Base-by-base conservation (phyloP, 2,888 invertebrate species). In the Tetranychus piercei region DNA sequence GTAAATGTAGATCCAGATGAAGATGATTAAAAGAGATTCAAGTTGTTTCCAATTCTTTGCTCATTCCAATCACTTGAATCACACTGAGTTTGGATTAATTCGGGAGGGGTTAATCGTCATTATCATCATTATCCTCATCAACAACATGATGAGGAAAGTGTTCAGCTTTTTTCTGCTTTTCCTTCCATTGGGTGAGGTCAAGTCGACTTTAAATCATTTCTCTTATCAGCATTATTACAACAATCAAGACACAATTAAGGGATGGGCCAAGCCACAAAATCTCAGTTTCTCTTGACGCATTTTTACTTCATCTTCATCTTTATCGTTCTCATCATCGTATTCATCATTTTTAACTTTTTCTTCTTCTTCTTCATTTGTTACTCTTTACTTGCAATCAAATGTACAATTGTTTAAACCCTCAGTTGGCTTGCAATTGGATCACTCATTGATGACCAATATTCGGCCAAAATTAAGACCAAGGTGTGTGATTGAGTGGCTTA, bases 81-180 rank as follows among this genome's bases (percentile, higher is more conserved):
- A 55, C 9, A 55, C 55, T 55, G 55, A 55, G 15, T 15, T 9
- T 15, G 55, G 15, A 55, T 15, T 55, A 55, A 55, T 55, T 55
- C 55, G 55, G 55, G 55, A 55, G 55, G 55, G 55, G 55, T 55
- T 55, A 55, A 55, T 55, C 55, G 7, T 55, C 55, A 55, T 55
- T 7, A 55, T 55, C 55, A 55, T 55, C 55, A 55, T 55, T 7
- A 55, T 55, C 55, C 5, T 55, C 55, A 55, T 55, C 55, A n/a
- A n/a, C n/a, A n/a, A n/a, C n/a, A n/a, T n/a, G n/a, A 55, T 55
- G 55, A 55, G 55, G 55, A 55, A 55, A 55, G 55, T 55, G 55
- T 15, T 55, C 9, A 55, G 6, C 9, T 55, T 55, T 55, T 11
- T 9, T 55, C 5, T 34, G 34, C 34, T 34, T 34, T 34, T 34